Evolutionary conservation across 2,113 vertebrate species (phyloP), one percentile per base, ranked within the genome.

Genomic region (Cololabis saira): DNA sequence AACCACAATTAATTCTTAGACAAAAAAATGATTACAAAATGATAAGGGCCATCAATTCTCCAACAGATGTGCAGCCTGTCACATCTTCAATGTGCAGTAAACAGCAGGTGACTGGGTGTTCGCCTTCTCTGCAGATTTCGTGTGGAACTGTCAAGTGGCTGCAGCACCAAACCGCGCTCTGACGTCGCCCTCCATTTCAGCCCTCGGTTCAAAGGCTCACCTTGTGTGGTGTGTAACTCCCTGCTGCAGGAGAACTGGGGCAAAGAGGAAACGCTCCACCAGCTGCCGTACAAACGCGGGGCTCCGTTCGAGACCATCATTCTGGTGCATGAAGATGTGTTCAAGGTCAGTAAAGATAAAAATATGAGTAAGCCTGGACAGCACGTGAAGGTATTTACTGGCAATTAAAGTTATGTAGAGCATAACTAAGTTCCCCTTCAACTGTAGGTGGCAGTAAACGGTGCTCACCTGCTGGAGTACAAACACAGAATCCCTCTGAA

Each of bases 181-280:
- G 96, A 99, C 27, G 87, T 99, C 15, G 95, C 96, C 0, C 94
- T 98, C 62, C 96, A 96, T 84, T 96, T 98, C 87, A 97, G 96
- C 61, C 94, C 98, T 3, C 94, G 96, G 41, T 99, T 98, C 91
- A 92, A 68, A 74, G 92, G 85, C 47, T 78, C 93, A 5, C 91
- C 89, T 42, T 91, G 87, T 21, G 72, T 99, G 14, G 93, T 96
- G 2, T 99, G 97, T 61, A 99, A 96, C 83, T 95, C 96, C 0
- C 85, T 99, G 83, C 83, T 86, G 49, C 84, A 82, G 1, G 96
- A 95, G 73, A 92, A 61, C 67, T 99, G 98, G 98, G 96, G 96
- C 18, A 56, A 87, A 76, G 97, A 99, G 70, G 94, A 98, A 77
- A 95, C 93, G 67, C 92, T 94, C 24, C 93, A 96, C 0, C 89